phyloP scores from a whole-genome alignment of 2,797 vertebrate genomes.

The Sebastes matsubarae region DNA sequence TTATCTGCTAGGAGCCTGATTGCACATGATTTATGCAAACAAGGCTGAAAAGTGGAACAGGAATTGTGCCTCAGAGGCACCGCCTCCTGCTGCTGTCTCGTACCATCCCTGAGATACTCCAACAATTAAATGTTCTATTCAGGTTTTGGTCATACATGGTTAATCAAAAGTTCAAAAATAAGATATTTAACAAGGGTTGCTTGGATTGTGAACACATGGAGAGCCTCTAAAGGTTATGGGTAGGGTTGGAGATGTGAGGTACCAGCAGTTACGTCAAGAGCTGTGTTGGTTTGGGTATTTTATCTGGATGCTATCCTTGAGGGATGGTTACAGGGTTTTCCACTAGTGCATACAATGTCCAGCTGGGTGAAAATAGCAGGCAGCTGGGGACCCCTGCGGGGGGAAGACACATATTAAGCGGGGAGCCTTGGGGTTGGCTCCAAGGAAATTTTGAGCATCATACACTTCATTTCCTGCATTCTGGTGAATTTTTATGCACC shows the following conservation, averaged over 20 bases:
- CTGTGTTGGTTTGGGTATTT: background rate
- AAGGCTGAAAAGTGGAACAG: slow-evolving; percentile 27
- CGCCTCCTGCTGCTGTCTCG: background rate
- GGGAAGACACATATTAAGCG: too few species aligned
- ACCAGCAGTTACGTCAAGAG: background rate
- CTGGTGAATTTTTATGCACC: too few species aligned
- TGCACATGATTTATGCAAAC: slow-evolving; percentile 33
- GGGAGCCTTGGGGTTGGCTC: too few species aligned
- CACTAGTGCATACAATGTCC: too few species aligned
- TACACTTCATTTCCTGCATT: too few species aligned
- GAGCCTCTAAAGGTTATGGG: background rate
- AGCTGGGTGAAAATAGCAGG: too few species aligned
- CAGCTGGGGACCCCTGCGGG: too few species aligned
- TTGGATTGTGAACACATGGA: background rate
- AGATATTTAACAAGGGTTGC: background rate
- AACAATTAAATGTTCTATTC: background rate
- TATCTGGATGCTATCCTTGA: background rate
- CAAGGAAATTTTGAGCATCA: too few species aligned
- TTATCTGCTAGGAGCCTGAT: slow-evolving; percentile 1
- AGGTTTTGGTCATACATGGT: background rate
- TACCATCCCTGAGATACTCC: background rate
- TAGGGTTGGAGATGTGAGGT: background rate
- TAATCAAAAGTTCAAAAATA: background rate
- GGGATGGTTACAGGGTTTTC: background rate
- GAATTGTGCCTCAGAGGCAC: slow-evolving; percentile 1